Percentiles rank a stretch among this genome's conserved stretches.
Conservation (phyloP, 2,888 invertebrate species). For the Ormyrus rosae region DNA sequence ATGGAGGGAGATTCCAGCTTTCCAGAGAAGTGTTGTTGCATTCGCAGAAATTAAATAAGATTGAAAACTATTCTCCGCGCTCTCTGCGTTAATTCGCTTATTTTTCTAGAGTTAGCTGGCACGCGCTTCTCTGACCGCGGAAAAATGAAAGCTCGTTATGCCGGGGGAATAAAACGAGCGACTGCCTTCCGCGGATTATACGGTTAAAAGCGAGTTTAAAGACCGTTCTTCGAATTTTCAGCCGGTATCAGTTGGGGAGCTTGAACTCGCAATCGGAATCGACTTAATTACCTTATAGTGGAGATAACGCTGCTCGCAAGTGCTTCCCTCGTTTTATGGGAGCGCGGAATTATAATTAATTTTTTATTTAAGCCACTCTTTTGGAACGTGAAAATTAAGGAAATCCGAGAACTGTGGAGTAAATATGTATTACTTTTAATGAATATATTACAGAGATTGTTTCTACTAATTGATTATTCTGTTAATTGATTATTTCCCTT, state of each 20-base stretch:
- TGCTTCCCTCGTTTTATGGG: too few species aligned
- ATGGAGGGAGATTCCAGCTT: constrained; percentile 31
- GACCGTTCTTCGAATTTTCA: not conserved
- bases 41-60: constrained; percentile 34
- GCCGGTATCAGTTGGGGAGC: too few species aligned
- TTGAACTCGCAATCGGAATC: not conserved
- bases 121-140: not conserved
- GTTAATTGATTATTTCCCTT: too few species aligned
- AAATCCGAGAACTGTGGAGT: too few species aligned
- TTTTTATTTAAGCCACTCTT: too few species aligned
- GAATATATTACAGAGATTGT: too few species aligned
- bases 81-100: constrained; percentile 6
- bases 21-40: constrained; percentile 12
- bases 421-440: too few species aligned
- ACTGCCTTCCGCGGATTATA: not conserved
- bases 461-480: too few species aligned
- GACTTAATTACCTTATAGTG: not conserved
- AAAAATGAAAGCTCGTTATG: constrained; percentile 1
- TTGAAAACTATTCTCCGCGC: constrained; percentile 28
- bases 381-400: too few species aligned
- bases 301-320: not conserved
- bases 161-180: not conserved
- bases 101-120: not conserved
- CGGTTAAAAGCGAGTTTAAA: not conserved
- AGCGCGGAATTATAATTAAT: too few species aligned